Evolutionary conservation across 2,888 invertebrate genomes (phyloP).

Genomic region (Lingula anatina): DNA sequence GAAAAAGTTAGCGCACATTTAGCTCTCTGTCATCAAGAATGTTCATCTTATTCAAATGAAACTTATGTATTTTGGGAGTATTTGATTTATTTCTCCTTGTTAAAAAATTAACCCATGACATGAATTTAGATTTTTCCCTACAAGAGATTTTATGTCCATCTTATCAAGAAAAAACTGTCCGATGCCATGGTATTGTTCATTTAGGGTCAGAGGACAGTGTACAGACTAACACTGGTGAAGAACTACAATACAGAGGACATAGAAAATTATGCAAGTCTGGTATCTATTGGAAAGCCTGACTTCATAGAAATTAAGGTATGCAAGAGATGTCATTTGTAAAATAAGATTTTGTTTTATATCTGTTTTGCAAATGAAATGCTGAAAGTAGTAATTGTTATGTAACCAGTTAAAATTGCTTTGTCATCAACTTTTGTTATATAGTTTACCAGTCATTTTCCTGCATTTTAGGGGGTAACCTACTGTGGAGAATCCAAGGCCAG

Average conservation of each 20-base stretch:
- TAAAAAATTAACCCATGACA: too few relatives aligned
- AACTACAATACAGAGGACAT: conserved; percentile 59
- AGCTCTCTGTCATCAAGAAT: too few relatives aligned
- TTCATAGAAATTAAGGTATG: conserved; percentile 60
- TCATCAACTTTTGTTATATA: neutral
- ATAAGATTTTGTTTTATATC: too few relatives aligned
- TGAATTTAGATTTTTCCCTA: too few relatives aligned
- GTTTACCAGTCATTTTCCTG: neutral
- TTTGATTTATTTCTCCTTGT: too few relatives aligned
- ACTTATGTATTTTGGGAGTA: too few relatives aligned
- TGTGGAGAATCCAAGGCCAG: conserved; percentile 58
- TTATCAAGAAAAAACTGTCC: neutral
- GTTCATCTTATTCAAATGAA: too few relatives aligned
- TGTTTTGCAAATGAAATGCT: too few relatives aligned
- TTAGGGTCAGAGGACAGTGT: conserved; percentile 59
- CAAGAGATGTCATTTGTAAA: too few relatives aligned
- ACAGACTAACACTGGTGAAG: conserved; percentile 59
- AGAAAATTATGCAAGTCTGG: conserved; percentile 57
- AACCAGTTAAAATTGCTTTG: neutral
- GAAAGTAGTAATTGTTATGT: too few relatives aligned
- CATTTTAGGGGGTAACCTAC: conserved; percentile 58
- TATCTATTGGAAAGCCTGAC: conserved; percentile 57
- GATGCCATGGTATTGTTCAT: conserved; percentile 5
- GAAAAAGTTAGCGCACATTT: too few relatives aligned
- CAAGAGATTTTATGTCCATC: too few relatives aligned